Conservation (phyloP, 1,140 invertebrate species). For the Paralvinella palmiformis region DNA sequence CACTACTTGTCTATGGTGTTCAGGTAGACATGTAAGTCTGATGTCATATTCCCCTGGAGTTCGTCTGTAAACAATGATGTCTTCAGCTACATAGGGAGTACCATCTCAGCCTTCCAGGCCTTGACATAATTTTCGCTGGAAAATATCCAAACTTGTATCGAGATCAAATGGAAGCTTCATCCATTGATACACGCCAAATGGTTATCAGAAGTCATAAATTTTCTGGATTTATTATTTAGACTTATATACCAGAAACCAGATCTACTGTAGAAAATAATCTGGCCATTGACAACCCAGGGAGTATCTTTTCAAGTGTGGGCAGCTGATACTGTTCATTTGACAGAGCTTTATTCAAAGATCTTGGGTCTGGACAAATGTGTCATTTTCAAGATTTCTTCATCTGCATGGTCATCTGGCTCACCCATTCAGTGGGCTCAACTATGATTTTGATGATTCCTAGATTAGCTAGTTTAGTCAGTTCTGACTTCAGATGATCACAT, state of each 20-base stretch:
- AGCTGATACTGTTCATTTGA: constrained; percentile 3
- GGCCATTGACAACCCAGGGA: neutral
- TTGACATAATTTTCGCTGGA: constrained; percentile 46
- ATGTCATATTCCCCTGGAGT: neutral
- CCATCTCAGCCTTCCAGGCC: constrained; percentile 28
- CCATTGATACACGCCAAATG: constrained; percentile 23
- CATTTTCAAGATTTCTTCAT: no score
- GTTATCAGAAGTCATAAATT: constrained; percentile 18
- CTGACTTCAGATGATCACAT: no score
- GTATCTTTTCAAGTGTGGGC: neutral
- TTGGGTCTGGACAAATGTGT: constrained; percentile 7
- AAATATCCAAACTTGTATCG: constrained; percentile 41
- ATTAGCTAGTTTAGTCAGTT: no score
- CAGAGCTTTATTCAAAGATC: constrained; percentile 2
- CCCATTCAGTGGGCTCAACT: no score
- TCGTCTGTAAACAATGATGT: constrained; percentile 17
- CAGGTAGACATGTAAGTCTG: neutral
- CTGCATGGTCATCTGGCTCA: no score
- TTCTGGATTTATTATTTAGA: constrained; percentile 7
- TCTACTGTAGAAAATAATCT: neutral
- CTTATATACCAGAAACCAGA: constrained; percentile 21
- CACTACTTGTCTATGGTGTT: neutral
- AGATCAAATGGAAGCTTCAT: constrained; percentile 23
- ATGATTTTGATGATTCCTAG: no score
- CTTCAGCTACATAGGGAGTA: constrained; percentile 4